Evolutionary conservation across 2,113 vertebrate genomes (phyloP), one percentile per base, ranked within the genome.

Genomic region (Pluvialis apricaria): DNA sequence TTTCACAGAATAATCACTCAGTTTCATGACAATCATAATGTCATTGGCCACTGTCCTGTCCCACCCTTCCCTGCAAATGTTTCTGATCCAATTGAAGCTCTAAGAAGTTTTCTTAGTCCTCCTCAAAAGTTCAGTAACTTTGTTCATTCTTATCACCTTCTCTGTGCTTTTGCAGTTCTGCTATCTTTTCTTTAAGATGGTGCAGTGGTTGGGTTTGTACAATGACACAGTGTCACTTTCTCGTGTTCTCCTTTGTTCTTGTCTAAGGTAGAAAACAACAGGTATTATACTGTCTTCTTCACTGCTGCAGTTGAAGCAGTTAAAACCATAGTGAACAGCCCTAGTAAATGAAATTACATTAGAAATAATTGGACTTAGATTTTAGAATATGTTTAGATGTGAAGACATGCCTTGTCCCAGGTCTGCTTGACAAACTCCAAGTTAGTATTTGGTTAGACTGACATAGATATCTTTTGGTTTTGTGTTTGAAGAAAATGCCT

Each of bases 61-160:
- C 28, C 15, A 55, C 5, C 5, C 8, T 20, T 38, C 14, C 25
- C 12, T 1, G 1, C 20, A 52, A 45, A 40, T 20, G 1, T 32
- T 81, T 73, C 45, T 81, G 25, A 68, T 77, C 5, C 54, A 72
- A 4, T 9, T 55, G 44, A 83, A 70, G 7, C 29, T 92, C 19
- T 49, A 15, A 85, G 13, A 6, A 57, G 3, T 34, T 91, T 91
- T 65, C 29, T 77, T 15, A 83, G 32, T 47, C 29, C 40, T 69
- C 18, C 25, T 86, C 34, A 31, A 6, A 12, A 44, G 5, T 65
- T 88, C 49, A 61, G 8, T 38, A 54, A 19, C 28, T 73, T 91
- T 40, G 2, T n/a, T 92, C 11, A 55, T 65, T 73, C 29, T 86
- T 64, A 54, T 60, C 13, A 36, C 7, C 2, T 65, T 38, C 20